Evolutionary conservation across 2,797 vertebrate genomes (phyloP).

Genomic region (Morelia viridis): DNA sequence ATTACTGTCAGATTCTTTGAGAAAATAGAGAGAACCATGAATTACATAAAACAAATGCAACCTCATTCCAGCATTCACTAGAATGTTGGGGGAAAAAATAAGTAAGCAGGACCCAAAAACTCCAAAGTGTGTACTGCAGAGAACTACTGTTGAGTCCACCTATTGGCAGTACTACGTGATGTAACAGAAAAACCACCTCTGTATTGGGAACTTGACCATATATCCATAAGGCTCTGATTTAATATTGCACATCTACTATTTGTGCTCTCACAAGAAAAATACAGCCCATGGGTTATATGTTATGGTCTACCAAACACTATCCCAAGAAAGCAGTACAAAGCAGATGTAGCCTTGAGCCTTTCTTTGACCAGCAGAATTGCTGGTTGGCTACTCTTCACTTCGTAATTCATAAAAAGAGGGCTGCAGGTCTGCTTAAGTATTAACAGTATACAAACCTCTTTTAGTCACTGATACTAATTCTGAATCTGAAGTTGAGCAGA

Average conservation of each 20-base stretch:
- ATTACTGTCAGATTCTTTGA: slow-evolving; percentile 89
- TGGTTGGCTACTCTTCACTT: not conserved
- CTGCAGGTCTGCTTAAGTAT: not conserved
- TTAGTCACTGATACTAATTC: not conserved
- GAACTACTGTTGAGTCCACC: not conserved
- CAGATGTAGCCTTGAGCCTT: not conserved
- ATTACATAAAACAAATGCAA: slow-evolving; percentile 50
- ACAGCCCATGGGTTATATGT: not conserved
- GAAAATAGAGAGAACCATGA: slow-evolving; percentile 62
- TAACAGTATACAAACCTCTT: not conserved
- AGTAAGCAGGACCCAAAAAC: not conserved
- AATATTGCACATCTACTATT: not conserved
- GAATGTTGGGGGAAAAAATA: not conserved
- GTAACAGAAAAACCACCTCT: not conserved
- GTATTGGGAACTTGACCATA: not conserved
- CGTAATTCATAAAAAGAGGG: not conserved
- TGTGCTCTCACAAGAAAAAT: not conserved
- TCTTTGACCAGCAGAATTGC: not conserved
- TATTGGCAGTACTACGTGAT: not conserved
- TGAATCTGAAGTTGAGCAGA: not conserved
- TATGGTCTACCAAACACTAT: not conserved
- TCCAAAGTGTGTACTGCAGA: not conserved
- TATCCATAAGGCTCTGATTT: not conserved
- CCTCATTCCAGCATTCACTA: not conserved
- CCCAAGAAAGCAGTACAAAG: not conserved